Base-by-base conservation (phyloP, 2,888 invertebrate genomes). In the Dioctria rufipes region DNA sequence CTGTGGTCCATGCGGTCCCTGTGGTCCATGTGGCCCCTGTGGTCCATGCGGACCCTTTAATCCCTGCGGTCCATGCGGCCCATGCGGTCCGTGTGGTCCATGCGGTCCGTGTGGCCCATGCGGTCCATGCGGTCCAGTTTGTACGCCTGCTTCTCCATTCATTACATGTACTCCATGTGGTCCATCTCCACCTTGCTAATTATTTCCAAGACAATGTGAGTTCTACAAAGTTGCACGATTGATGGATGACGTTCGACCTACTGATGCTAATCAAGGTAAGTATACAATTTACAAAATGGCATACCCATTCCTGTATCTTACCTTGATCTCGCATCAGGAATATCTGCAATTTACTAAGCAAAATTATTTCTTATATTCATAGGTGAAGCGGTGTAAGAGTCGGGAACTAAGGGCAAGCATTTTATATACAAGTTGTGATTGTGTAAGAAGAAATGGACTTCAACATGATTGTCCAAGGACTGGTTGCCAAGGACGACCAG, bases 381-480 rank as follows among this genome's bases (percentile, higher is more conserved):
- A 81, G 77, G 51, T 51, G 54, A 87, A 84, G 82, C 85, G 86
- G 66, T 87, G 89, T 2, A 90, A 87, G 82, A 90, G 90, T 3
- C 86, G 90, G 9, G 91, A 91, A 85, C 85, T 91, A 61, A 86
- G 88, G 4, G 88, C 86, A 13, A 87, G 90, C 37, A 85, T 89
- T 80, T 85, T 91, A 77, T 89, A 89, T 78, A 86, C 87, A 8
- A 90, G 90, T 58, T 91, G 91, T 83, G 89, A 90, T 58, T 91
- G 91, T 84, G 88, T 89, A 80, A 89, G 87, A 83, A 86, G 88
- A 46, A 90, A 91, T 83, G 91, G 91, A n/a, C 85, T 91, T 49
- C 91, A 91, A 84, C 89, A 90, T 71, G 89, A 90, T 80, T 91
- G 91, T 84, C 89, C 86, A 4, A 86, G 91, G 80, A 87, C 87